A percentile compares a stretch with the other conserved stretches of the same genome.
Evolutionary conservation across 2,888 invertebrate species (phyloP).

Genomic region (Julus scanicus): DNA sequence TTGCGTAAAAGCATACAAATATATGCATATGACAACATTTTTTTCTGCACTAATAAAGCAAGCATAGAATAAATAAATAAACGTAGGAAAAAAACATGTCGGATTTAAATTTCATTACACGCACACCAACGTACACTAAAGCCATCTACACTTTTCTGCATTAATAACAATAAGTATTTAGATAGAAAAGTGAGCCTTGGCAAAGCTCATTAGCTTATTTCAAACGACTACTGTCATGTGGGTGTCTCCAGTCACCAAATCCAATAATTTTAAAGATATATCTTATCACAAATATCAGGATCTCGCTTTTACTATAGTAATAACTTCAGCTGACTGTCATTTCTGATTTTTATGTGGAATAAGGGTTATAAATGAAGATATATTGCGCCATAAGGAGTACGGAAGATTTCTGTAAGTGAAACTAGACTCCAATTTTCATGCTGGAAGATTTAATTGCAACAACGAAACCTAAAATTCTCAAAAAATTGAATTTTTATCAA

Average conservation of each 20-base stretch:
- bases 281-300: background rate
- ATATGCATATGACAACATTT: too few relatives aligned
- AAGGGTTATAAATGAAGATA: background rate
- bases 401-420: background rate
- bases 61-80: too few relatives aligned
- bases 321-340: background rate
- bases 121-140: too few relatives aligned
- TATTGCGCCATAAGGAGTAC: background rate
- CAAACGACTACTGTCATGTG: background rate
- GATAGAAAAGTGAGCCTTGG: background rate
- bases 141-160: background rate
- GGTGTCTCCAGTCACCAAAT: background rate
- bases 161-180: background rate
- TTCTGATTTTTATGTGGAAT: constrained; percentile 5
- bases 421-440: background rate
- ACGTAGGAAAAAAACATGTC: too few relatives aligned
- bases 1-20: too few relatives aligned
- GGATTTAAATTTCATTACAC: too few relatives aligned
- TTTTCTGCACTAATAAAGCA: too few relatives aligned
- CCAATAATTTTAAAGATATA: background rate
- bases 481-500: too few relatives aligned
- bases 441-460: too few relatives aligned
- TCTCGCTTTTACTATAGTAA: background rate
- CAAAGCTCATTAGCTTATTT: background rate
- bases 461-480: too few relatives aligned